These are phyloP conservation scores for Chinchilla lanigera DNA, from an alignment of 2,113 vertebrate genomes.

Conservation along the genomic window DNA sequence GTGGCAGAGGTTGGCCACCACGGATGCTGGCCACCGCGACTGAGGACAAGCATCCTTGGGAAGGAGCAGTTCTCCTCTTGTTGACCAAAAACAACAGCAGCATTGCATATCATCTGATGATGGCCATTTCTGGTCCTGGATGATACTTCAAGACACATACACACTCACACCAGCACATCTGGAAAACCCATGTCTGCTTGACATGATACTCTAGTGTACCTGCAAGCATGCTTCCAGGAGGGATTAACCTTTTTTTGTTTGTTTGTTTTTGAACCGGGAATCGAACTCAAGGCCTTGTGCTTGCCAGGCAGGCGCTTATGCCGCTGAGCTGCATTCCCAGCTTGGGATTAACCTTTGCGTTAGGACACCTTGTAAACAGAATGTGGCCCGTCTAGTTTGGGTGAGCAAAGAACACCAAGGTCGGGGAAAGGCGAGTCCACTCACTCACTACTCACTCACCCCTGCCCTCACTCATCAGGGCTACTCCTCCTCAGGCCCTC, in stretches of 20 bases:
- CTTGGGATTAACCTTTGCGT: no score
- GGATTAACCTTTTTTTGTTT: no score
- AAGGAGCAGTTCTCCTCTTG: neutral
- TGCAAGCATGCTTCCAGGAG: no score
- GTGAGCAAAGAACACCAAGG: neutral
- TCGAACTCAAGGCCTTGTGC: no score
- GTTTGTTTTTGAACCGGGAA: no score
- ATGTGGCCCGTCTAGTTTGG: neutral
- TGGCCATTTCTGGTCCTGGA: neutral
- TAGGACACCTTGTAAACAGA: neutral
- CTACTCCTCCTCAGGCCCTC: neutral
- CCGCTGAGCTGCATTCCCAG: no score
- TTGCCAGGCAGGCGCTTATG: no score
- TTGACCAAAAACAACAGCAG: neutral
- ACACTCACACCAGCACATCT: neutral
- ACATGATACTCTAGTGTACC: no score
- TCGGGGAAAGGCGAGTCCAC: neutral
- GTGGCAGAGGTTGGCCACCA: accelerated
- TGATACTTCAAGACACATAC: neutral
- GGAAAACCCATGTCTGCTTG: neutral
- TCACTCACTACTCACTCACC: neutral
- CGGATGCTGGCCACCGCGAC: neutral
- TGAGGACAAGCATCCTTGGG: neutral
- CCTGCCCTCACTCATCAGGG: no score
- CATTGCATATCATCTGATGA: accelerated